phyloP scores from a whole-genome alignment of 2,888 invertebrate species.

The Uloborus plumipes region DNA sequence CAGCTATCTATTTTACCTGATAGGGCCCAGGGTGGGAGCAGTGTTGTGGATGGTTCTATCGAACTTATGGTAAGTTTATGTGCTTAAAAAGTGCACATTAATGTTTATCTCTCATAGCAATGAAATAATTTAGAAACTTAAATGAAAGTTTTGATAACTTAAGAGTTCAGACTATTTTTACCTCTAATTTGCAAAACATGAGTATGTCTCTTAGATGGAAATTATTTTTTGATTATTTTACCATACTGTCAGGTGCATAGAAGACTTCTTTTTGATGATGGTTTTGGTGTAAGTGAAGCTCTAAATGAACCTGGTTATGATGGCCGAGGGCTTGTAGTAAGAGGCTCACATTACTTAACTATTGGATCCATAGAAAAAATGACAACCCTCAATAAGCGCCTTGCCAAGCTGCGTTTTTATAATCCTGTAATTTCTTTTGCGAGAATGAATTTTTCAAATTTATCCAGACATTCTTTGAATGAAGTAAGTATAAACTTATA shows the following conservation, averaged over 20 bases:
- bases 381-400: slow-evolving; percentile 24
- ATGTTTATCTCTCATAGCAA: neutral
- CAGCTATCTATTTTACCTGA: slow-evolving; percentile 79
- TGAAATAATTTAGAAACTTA: neutral
- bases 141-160: neutral
- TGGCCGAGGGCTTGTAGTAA: slow-evolving; percentile 79
- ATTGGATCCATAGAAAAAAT: slow-evolving; percentile 49
- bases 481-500: slow-evolving; percentile 30
- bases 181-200: neutral
- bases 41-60: slow-evolving; percentile 80
- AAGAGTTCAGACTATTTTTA: neutral
- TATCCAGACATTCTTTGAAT: slow-evolving; percentile 38
- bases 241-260: slow-evolving; percentile 80
- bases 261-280: slow-evolving; percentile 86
- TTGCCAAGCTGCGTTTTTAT: slow-evolving; percentile 50
- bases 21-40: slow-evolving; percentile 85
- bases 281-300: slow-evolving; percentile 92
- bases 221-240: neutral
- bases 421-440: slow-evolving; percentile 59
- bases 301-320: slow-evolving; percentile 83
- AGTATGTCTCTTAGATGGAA: neutral
- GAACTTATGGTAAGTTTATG: slow-evolving; percentile 79
- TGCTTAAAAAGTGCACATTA: neutral
- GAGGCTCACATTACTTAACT: slow-evolving; percentile 74
- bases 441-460: slow-evolving; percentile 26